Evolutionary conservation across 2,113 vertebrate species (phyloP).

Genomic region (Gnathonemus longibarbis): DNA sequence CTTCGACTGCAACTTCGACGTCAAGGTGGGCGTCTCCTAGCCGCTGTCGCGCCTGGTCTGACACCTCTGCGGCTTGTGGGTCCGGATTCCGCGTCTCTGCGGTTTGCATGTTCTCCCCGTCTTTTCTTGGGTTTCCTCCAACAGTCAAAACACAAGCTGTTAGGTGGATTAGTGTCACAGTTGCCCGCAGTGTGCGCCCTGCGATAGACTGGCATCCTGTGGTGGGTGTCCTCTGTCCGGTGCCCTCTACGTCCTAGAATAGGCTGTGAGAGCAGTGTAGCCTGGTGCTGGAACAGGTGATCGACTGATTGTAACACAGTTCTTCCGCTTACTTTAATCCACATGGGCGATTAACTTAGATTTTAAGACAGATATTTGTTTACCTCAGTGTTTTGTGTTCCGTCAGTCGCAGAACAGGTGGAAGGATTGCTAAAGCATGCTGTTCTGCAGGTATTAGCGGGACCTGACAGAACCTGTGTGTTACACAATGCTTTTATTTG

Average conservation of each 20-base stretch:
- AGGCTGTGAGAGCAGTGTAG: background rate
- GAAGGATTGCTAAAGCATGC: background rate
- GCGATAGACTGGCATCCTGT: background rate
- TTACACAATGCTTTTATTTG: background rate
- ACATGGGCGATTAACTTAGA: background rate
- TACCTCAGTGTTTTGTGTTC: background rate
- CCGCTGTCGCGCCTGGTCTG: background rate
- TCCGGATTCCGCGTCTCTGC: background rate
- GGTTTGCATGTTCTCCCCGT: background rate
- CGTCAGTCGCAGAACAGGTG: background rate
- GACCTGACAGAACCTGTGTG: background rate
- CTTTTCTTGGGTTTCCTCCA: background rate
- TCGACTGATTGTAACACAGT: background rate
- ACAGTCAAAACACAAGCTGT: background rate
- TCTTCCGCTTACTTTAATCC: background rate
- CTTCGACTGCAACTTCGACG: slow-evolving; percentile 75
- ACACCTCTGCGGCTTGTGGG: background rate
- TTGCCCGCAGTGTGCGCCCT: background rate
- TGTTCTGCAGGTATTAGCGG: background rate
- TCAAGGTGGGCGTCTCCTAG: slow-evolving; percentile 56
- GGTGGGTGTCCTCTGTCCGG: background rate
- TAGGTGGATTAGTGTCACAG: background rate
- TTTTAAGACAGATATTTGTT: background rate
- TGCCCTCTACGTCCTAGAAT: background rate
- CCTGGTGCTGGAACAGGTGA: background rate